phyloP scores from a whole-genome alignment of 2,113 vertebrate genomes.

The Mugil cephalus region DNA sequence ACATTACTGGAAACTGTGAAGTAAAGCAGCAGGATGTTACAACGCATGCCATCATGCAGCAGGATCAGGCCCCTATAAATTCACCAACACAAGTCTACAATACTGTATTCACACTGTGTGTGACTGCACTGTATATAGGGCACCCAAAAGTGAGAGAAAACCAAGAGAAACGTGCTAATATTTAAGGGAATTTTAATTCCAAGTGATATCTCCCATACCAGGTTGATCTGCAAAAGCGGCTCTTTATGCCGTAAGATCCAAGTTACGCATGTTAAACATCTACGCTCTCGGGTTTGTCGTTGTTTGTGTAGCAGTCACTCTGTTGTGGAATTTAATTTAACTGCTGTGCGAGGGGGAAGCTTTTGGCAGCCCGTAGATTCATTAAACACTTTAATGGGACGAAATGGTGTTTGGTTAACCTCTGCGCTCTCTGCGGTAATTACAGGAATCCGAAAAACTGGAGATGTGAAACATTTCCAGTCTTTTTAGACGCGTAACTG shows the following conservation, averaged over 20 bases:
- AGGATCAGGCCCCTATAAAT: background rate
- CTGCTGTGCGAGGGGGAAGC: conserved; percentile 25
- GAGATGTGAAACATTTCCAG: background rate
- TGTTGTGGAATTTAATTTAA: conserved; percentile 56
- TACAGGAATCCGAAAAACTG: conserved; percentile 4
- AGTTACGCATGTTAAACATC: conserved; percentile 14
- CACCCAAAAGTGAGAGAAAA: background rate
- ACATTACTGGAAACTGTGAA: background rate
- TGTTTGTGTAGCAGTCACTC: conserved; percentile 33
- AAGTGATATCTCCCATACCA: background rate
- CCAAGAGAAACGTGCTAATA: background rate
- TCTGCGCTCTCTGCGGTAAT: conserved; percentile 23
- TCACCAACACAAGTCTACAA: background rate
- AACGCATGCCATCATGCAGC: background rate
- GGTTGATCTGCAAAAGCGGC: background rate
- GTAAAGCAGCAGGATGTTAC: background rate
- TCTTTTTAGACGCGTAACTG: background rate
- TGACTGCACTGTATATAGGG: no score
- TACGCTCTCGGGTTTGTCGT: background rate
- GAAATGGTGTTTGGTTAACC: conserved; percentile 44
- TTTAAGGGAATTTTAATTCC: background rate
- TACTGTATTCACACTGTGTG: no score
- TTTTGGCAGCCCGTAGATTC: conserved; percentile 33
- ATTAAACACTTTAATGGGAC: conserved; percentile 33
- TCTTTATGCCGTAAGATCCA: background rate